Evolutionary conservation across 2,113 vertebrate species (phyloP).

Genomic region (Mus pahari): DNA sequence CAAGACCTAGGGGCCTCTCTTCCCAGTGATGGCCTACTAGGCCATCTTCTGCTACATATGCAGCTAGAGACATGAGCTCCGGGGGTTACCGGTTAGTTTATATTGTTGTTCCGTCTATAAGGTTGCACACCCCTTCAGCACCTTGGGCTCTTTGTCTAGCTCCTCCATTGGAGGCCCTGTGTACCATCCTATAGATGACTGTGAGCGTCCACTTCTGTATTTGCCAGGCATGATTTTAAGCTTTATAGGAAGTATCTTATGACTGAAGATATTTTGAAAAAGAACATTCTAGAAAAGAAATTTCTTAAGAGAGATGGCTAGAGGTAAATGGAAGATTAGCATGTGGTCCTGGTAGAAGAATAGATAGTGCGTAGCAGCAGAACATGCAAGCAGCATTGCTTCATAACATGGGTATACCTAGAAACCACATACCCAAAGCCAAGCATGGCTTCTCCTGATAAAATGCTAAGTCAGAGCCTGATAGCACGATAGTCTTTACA

Average conservation of each 20-base stretch:
- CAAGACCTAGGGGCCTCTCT: too few relatives aligned
- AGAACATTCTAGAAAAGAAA: not conserved
- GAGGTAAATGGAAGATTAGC: not conserved
- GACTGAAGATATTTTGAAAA: not conserved
- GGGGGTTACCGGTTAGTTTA: too few relatives aligned
- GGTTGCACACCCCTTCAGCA: too few relatives aligned
- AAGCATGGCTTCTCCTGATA: not conserved
- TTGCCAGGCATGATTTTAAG: not conserved
- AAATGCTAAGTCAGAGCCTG: not conserved
- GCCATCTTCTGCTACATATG: too few relatives aligned
- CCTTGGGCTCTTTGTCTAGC: too few relatives aligned
- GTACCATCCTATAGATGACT: too few relatives aligned
- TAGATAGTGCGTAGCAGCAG: not conserved
- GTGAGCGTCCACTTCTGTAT: too few relatives aligned
- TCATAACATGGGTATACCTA: not conserved
- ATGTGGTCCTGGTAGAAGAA: not conserved
- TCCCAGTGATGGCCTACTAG: too few relatives aligned
- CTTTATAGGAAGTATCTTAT: not conserved
- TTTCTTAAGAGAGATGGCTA: not conserved
- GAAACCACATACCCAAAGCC: not conserved
- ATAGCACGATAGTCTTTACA: not conserved
- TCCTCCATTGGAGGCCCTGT: too few relatives aligned
- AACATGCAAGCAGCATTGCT: fast-evolving
- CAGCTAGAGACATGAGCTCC: too few relatives aligned
- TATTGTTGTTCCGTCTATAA: too few relatives aligned